Evolutionary conservation across 2,113 vertebrate species (phyloP).

Genomic region (Tautogolabrus adspersus): DNA sequence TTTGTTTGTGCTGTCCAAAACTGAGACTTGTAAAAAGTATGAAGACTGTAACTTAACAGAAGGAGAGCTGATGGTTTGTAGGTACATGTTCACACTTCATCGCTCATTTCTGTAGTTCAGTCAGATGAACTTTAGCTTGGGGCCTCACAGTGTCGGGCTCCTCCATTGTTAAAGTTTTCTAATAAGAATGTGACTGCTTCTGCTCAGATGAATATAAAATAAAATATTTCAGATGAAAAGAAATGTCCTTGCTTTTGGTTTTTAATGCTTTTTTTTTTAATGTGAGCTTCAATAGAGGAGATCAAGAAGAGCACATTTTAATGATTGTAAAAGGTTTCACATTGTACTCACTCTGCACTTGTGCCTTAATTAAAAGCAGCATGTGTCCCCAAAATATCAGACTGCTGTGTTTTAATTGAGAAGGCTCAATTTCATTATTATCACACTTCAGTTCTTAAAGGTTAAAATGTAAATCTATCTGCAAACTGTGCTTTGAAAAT

Average conservation of each 20-base stretch:
- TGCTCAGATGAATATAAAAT: not conserved
- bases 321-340: not conserved
- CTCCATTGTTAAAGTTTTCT: not conserved
- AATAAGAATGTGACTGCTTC: not conserved
- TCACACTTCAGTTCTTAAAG: constrained; percentile 23
- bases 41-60: no score
- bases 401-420: not conserved
- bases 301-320: not conserved
- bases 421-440: constrained; percentile 5
- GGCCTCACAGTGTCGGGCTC: not conserved
- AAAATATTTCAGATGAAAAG: not conserved
- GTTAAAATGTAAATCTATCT: constrained; percentile 42
- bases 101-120: not conserved
- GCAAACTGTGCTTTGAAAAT: not conserved
- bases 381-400: not conserved
- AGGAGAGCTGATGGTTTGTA: no score
- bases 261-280: not conserved
- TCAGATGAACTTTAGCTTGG: not conserved
- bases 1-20: no score
- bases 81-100: no score
- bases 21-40: no score
- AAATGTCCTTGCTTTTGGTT: not conserved
- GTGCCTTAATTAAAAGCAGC: not conserved
- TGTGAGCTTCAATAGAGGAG: not conserved
- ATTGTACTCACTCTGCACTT: not conserved